These are phyloP conservation scores for Sphinx pinastri DNA, from an alignment of 2,888 invertebrate genomes.

Conservation along the genomic window DNA sequence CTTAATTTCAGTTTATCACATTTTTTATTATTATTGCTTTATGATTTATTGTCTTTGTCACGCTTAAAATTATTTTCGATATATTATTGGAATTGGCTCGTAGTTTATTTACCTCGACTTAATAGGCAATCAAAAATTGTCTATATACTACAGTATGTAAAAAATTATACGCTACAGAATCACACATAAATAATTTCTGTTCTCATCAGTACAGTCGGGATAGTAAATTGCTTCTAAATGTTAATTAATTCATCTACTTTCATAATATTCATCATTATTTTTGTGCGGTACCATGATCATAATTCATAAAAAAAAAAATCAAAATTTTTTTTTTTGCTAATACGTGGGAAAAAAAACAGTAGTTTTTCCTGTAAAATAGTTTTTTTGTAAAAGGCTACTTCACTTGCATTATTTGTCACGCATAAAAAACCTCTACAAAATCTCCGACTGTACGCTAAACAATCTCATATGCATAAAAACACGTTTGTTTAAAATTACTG, in stretches of 20 bases:
- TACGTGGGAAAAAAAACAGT: no score
- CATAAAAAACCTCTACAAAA: background rate
- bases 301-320: no score
- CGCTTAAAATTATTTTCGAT: background rate
- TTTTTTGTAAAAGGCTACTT: background rate
- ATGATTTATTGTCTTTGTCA: slow-evolving; percentile 6
- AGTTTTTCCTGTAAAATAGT: no score
- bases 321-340: no score
- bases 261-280: background rate
- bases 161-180: slow-evolving; percentile 67
- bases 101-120: slow-evolving; percentile 11
- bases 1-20: background rate
- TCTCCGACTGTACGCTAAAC: slow-evolving; percentile 55
- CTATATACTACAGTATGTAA: slow-evolving; percentile 70
- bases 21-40: background rate
- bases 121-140: slow-evolving; percentile 48
- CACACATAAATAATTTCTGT: slow-evolving; percentile 82
- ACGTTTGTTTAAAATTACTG: slow-evolving; percentile 61
- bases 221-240: background rate
- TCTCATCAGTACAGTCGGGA: slow-evolving; percentile 57
- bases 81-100: background rate
- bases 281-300: no score
- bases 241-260: background rate
- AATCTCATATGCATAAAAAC: slow-evolving; percentile 70
- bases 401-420: background rate